These are phyloP conservation scores for Myripristis jacobus DNA, from an alignment of 2,797 vertebrate genomes.

Conservation along the genomic window DNA sequence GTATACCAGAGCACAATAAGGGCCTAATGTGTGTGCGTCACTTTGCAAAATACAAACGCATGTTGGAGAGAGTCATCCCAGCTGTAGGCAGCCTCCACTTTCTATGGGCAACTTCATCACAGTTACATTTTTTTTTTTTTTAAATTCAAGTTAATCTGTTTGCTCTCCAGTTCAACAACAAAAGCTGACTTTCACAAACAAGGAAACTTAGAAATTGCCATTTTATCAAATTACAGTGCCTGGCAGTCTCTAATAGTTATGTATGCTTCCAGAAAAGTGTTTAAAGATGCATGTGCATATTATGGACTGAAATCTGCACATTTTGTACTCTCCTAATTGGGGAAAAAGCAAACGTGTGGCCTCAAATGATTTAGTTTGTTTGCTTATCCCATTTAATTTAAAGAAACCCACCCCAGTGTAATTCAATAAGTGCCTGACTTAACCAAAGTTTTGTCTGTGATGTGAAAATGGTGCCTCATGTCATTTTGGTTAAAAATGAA, in stretches of 20 bases:
- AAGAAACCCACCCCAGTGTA: neutral
- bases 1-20: conserved; percentile 24
- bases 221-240: conserved; percentile 10
- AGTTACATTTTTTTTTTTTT: too few species aligned
- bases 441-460: conserved; percentile 7
- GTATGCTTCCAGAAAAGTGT: too few species aligned
- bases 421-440: conserved; percentile 22
- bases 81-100: neutral
- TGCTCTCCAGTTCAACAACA: too few species aligned
- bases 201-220: too few species aligned
- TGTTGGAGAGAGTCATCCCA: neutral
- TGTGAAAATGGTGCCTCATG: conserved; percentile 38
- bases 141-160: too few species aligned
- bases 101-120: neutral
- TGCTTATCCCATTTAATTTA: neutral
- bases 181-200: too few species aligned
- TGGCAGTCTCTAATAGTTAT: too few species aligned
- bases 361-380: conserved; percentile 9
- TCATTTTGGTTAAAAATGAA: conserved; percentile 39
- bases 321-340: neutral
- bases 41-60: conserved; percentile 24
- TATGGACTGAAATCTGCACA: neutral
- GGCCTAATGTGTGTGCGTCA: conserved; percentile 15
- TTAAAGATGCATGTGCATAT: too few species aligned
- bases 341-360: too few species aligned